phyloP scores from a whole-genome alignment of 2,113 vertebrate species.

The Serinus canaria region DNA sequence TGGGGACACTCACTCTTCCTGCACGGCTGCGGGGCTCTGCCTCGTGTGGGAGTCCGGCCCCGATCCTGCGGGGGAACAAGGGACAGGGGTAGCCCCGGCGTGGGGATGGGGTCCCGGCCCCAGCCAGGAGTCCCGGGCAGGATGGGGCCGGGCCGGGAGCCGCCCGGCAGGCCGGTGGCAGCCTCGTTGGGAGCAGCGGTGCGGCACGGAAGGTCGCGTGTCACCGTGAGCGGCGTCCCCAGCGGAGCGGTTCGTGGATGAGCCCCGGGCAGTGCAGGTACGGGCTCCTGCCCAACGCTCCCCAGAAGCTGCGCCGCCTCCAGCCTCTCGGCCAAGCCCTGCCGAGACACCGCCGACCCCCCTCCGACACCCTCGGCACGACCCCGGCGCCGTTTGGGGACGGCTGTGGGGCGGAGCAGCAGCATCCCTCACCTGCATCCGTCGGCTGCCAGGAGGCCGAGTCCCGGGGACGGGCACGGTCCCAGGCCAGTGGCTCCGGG shows the following conservation, averaged over 20 bases:
- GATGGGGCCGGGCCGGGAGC: background rate
- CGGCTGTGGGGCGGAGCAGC: background rate
- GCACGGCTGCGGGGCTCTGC: background rate
- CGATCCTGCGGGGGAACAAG: background rate
- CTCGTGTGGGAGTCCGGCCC: accelerated
- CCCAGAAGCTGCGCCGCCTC: background rate
- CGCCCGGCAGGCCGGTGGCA: too few relatives aligned
- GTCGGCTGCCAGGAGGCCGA: background rate
- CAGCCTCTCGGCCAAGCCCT: background rate
- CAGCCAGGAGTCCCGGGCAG: background rate
- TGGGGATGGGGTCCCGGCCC: background rate
- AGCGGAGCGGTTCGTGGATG: background rate
- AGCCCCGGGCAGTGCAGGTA: accelerated
- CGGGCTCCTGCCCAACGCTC: too few relatives aligned
- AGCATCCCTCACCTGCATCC: background rate
- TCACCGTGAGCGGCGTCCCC: background rate
- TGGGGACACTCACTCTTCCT: background rate
- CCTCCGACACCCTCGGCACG: too few relatives aligned
- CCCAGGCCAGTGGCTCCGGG: background rate
- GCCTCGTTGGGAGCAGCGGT: background rate
- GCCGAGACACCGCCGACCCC: too few relatives aligned
- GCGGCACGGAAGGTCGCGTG: background rate
- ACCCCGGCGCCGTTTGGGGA: background rate
- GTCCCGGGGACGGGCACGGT: too few relatives aligned
- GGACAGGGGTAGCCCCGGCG: background rate